Percentiles rank a stretch among this genome's conserved stretches.
phyloP scores from a whole-genome alignment of 1,140 invertebrate genomes.

The Lepidurus packardi region DNA sequence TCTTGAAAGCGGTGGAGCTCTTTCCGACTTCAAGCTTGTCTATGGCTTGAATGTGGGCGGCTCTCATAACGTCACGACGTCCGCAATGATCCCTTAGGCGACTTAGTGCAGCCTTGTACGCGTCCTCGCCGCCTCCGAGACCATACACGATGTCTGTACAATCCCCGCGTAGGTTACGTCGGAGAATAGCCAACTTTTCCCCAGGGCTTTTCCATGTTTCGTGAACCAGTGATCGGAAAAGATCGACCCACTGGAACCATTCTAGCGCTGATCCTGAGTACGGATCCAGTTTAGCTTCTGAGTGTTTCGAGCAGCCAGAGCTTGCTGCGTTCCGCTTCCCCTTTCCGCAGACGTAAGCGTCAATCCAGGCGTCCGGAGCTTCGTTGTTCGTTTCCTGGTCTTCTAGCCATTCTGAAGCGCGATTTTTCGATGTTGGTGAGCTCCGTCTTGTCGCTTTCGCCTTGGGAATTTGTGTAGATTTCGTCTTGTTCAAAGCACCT shows the following conservation, averaged over 20 bases:
- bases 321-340: background rate
- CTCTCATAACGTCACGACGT: conserved; percentile 27
- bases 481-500: background rate
- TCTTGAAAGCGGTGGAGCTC: background rate
- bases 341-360: background rate
- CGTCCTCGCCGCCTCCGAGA: conserved; percentile 25
- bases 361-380: conserved; percentile 16
- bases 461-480: background rate
- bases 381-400: no score
- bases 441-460: background rate
- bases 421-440: background rate
- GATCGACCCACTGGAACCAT: conserved; percentile 30
- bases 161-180: conserved; percentile 16
- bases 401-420: background rate
- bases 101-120: conserved; percentile 26
- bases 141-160: conserved; percentile 32
- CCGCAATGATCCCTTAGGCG: conserved; percentile 23
- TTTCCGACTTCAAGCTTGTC: conserved; percentile 22
- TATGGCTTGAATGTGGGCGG: conserved; percentile 24
- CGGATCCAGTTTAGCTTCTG: background rate
- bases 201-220: background rate
- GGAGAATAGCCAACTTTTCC: conserved; percentile 31
- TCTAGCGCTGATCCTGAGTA: conserved; percentile 22
- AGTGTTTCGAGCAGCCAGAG: background rate
- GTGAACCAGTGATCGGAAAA: conserved; percentile 24